A percentile compares a stretch with the other conserved stretches of the same genome.
Conservation (phyloP, 2,888 invertebrate species). For the Lypha dubia region DNA sequence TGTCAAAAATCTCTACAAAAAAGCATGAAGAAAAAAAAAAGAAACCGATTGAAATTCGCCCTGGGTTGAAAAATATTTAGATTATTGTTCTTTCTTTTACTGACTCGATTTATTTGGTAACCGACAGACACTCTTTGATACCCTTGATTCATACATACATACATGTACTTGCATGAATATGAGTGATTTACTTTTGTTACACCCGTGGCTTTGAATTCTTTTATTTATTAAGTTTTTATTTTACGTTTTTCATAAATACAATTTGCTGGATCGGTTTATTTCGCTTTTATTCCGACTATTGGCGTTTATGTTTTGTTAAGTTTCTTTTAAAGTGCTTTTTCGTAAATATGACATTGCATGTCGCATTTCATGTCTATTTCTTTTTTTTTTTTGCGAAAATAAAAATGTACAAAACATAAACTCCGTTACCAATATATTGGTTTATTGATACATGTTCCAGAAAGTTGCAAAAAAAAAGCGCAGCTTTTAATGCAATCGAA, state of each 20-base stretch:
- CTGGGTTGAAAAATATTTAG: neutral
- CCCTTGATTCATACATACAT: no score
- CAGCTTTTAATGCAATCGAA: conserved; percentile 6
- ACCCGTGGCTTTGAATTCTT: conserved; percentile 52
- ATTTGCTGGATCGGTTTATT: neutral
- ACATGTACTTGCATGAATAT: conserved; percentile 24
- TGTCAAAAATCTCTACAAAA: conserved; percentile 64
- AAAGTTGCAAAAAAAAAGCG: conserved; percentile 3
- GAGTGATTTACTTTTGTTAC: conserved; percentile 15
- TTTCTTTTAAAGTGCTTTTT: conserved; percentile 48
- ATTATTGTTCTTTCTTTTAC: conserved; percentile 15
- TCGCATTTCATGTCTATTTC: no score
- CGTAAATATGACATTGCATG: conserved; percentile 60
- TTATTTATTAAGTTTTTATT: neutral
- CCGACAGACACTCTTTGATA: conserved; percentile 42
- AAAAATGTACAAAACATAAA: conserved; percentile 4
- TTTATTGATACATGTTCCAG: conserved; percentile 31
- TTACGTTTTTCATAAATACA: neutral
- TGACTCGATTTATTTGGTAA: conserved; percentile 24
- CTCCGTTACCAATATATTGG: conserved; percentile 1
- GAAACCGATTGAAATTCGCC: conserved; percentile 15
- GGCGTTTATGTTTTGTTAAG: conserved; percentile 13
- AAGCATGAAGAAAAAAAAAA: conserved; percentile 21
- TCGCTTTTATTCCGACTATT: conserved; percentile 27
- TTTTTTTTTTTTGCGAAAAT: conserved; percentile 22